These are phyloP conservation scores for Andrena bucephala DNA, from an alignment of 2,888 invertebrate species.

Conservation along the genomic window DNA sequence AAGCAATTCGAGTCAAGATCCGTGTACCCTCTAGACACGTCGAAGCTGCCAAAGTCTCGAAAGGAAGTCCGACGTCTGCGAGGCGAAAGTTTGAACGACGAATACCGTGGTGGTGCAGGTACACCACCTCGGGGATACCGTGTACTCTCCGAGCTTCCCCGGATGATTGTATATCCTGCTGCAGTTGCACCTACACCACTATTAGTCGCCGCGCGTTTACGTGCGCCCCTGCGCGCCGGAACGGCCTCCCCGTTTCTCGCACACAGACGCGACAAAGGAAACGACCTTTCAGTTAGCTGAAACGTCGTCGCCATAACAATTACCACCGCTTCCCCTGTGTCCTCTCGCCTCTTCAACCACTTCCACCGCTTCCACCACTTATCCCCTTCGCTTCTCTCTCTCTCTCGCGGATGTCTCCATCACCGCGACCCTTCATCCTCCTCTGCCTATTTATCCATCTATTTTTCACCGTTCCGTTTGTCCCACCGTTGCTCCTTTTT, in stretches of 20 bases:
- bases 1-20: constrained; percentile 71
- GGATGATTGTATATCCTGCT: constrained; percentile 57
- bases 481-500: constrained; percentile 20
- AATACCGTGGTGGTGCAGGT: constrained; percentile 53
- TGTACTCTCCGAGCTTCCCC: constrained; percentile 41
- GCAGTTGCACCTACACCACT: constrained; percentile 36
- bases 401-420: not conserved
- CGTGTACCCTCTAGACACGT: constrained; percentile 48
- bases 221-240: constrained; percentile 27
- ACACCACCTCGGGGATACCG: constrained; percentile 59
- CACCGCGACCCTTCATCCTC: not conserved
- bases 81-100: constrained; percentile 61
- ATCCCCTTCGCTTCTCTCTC: not conserved
- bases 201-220: not conserved
- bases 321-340: constrained; percentile 62
- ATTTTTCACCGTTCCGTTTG: constrained; percentile 18
- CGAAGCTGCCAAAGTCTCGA: constrained; percentile 63
- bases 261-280: constrained; percentile 72
- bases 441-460: constrained; percentile 36
- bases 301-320: constrained; percentile 74
- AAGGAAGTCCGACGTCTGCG: constrained; percentile 58
- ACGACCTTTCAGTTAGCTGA: constrained; percentile 73
- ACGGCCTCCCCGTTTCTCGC: constrained; percentile 35
- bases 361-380: constrained; percentile 39
- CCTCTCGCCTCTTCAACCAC: constrained; percentile 42